Conservation (phyloP, 1,140 invertebrate genomes). For the Intoshia linei region DNA sequence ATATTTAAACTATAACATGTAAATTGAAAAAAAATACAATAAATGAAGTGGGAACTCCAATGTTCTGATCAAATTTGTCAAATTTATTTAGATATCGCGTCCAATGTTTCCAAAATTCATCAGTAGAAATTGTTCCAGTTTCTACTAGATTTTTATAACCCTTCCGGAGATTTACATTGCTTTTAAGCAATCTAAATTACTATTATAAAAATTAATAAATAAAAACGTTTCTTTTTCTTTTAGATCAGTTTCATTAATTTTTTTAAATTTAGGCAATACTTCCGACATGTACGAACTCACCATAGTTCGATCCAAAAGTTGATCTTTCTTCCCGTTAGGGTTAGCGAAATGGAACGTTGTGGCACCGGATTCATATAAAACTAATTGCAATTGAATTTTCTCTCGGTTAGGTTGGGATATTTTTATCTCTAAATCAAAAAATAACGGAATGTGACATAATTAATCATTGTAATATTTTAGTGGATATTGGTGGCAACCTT, state of each 20-base stretch:
- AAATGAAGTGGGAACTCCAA: slow-evolving; percentile 55
- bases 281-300: slow-evolving; percentile 67
- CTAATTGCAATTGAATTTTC: slow-evolving; percentile 89
- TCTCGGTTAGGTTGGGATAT: slow-evolving; percentile 87
- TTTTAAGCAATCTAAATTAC: slow-evolving; percentile 21
- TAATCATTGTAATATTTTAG: background rate
- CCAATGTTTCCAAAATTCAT: slow-evolving; percentile 75
- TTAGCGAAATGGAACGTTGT: slow-evolving; percentile 93
- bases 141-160: slow-evolving; percentile 49
- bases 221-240: slow-evolving; percentile 25
- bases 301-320: slow-evolving; percentile 54
- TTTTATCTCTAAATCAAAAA: slow-evolving; percentile 37
- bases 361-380: slow-evolving; percentile 58
- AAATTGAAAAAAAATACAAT: slow-evolving; percentile 20
- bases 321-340: slow-evolving; percentile 38
- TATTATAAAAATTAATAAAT: slow-evolving; percentile 3
- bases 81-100: slow-evolving; percentile 22
- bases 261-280: slow-evolving; percentile 65
- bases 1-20: slow-evolving; percentile 8
- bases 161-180: slow-evolving; percentile 26
- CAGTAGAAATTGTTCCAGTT: slow-evolving; percentile 55
- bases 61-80: slow-evolving; percentile 22
- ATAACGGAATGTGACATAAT: slow-evolving; percentile 1
- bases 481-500: background rate
- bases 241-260: slow-evolving; percentile 55